Base-by-base conservation (phyloP, 2,888 invertebrate species). In the Margaritifera margaritifera region DNA sequence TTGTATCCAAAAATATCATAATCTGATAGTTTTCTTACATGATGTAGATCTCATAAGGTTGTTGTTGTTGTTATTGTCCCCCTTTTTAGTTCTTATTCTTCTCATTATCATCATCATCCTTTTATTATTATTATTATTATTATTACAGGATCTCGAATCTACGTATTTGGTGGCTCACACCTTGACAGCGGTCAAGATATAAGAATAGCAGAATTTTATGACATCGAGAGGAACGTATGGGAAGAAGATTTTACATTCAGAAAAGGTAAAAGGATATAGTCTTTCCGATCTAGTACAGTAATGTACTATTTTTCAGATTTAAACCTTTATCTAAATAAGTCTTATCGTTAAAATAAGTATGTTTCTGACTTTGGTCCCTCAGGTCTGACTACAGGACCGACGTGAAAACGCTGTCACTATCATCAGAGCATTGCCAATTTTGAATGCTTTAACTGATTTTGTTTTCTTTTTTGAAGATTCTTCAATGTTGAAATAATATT, bases 181-280 rank as follows among this genome's bases (percentile, higher is more conserved):
- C 68, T 85, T 57, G 85, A 85, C 61, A 83, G 82, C 0, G 83
- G 83, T 18, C 78, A 82, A 59, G 77, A 79, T 25, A 78, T 83
- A 15, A 66, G 79, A 42, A 70, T 80, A 6, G 80, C 80, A 6
- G 85, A 85, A 58, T 80, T 74, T 61, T 82, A 79, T 61, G 77
- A 82, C 64, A 80, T 80, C 11, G 74, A 69, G 25, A 81, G 72
- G n/a, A 80, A 81, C 6, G 62, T 69, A 4, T 85, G 85, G 85
- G 80, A 81, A 55, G 83, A 84, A 42, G 84, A 84, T 62, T 84
- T 84, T 66, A 76, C 80, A 51, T 82, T 85, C 58, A 65, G 83
- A 59, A 85, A 83, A 82, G 84, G 85, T 85, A 69, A 53, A 53
- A n/a, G 0, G 15, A 20, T 25, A 42, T 20, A 24, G 20, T 20